These are phyloP conservation scores for Centroberyx gerrardi DNA, from an alignment of 2,797 vertebrate species.

Conservation along the genomic window DNA sequence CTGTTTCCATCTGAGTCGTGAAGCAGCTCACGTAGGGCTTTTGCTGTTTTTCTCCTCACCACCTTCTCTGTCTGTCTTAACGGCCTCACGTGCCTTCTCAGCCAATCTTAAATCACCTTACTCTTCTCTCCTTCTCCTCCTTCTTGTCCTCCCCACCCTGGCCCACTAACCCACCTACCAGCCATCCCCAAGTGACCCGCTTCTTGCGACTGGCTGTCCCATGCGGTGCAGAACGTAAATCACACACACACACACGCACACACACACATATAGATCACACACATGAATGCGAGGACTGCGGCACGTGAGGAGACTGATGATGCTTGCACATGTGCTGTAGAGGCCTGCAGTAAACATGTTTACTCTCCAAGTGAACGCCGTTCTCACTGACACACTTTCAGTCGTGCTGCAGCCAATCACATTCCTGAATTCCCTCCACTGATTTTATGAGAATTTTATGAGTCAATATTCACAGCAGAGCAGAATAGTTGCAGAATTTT, in stretches of 20 bases:
- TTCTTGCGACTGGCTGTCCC: constrained; percentile 35
- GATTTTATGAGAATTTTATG: not conserved
- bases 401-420: not conserved
- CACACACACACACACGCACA: not conserved
- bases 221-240: constrained; percentile 42
- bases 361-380: not conserved
- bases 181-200: constrained; percentile 54
- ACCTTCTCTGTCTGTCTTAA: constrained; percentile 22
- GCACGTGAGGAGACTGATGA: constrained; percentile 51
- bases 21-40: not conserved
- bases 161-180: constrained; percentile 70
- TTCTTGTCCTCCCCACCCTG: constrained; percentile 45
- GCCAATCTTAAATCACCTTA: constrained; percentile 28
- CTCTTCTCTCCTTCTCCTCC: not conserved
- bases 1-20: not conserved
- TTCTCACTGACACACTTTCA: not conserved
- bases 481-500: not conserved
- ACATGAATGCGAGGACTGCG: constrained; percentile 8
- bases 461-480: not conserved
- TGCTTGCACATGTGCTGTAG: constrained; percentile 5
- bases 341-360: not conserved
- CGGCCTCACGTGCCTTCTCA: constrained; percentile 19
- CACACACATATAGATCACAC: not conserved
- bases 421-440: not conserved
- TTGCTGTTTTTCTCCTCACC: not conserved